Evolutionary conservation across 2,888 invertebrate species (phyloP), one percentile per base, ranked within the genome.

Genomic region (Hypsopygia costalis): DNA sequence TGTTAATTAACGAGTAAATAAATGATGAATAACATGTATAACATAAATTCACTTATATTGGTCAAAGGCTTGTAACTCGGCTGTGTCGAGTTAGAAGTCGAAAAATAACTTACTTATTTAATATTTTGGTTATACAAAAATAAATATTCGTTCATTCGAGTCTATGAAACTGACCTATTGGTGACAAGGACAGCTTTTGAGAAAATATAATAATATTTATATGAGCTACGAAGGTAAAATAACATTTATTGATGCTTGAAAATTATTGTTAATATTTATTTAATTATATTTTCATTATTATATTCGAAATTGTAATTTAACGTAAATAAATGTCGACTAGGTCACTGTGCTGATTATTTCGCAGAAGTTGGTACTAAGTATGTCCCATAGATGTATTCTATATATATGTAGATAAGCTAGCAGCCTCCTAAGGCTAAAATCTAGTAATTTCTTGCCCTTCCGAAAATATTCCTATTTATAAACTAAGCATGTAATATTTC

Each of bases 351-450:
- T 6, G 7, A 25, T 3, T 25, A 25, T 25, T 25, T n/a, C 25
- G 30, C 11, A 6, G 9, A 11, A 30, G 11, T 30, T 10, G 11
- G 6, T 11, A 30, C 10, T 30, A 30, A 3, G n/a, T 30, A 9
- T 22, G 34, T 34, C 34, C 11, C 11, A 22, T 22, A 34, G 11
- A 22, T 11, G 6, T 29, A 37, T 35, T 31, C 30, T 38, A 38
- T 35, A 45, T 38, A 38, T 35, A 45, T 35, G 45, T 58, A 61
- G 55, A 12, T 57, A 53, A 54, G 54, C 62, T 61, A 59, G 59
- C 48, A 6, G 45, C 54, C 52, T 44, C 46, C 4, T 47, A 51
- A 27, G 50, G 44, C 49, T 43, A 28, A 38, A 43, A 40, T 39
- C 10, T 34, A 11, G 22, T 27, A 36, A 41, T 25, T 37, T 39